Conservation (phyloP, 2,797 vertebrate species). For the Psittacula derbiana region DNA sequence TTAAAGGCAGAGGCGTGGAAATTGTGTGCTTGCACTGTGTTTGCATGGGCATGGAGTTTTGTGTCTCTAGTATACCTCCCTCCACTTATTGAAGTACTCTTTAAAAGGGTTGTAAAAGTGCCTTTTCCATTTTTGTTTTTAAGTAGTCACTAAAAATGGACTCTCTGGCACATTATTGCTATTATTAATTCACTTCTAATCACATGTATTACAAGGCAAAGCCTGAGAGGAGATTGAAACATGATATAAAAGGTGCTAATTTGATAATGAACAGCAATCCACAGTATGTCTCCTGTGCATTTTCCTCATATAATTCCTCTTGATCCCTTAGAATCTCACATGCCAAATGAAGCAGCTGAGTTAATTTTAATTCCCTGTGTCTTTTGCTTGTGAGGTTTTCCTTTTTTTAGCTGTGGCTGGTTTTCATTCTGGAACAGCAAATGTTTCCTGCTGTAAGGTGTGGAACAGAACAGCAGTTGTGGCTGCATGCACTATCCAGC, state of each 20-base stretch:
- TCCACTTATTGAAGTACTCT: neutral
- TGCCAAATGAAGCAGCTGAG: slow-evolving; percentile 2
- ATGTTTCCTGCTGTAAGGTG: neutral
- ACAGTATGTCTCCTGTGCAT: neutral
- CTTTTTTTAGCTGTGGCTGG: neutral
- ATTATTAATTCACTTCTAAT: slow-evolving; percentile 33
- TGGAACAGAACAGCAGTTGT: neutral
- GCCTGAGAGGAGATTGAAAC: slow-evolving; percentile 13
- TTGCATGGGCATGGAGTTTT: neutral
- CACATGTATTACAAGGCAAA: neutral
- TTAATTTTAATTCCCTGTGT: neutral
- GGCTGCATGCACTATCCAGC: neutral
- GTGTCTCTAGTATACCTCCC: neutral
- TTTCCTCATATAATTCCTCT: slow-evolving; percentile 31
- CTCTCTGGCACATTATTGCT: neutral
- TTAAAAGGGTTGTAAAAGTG: neutral
- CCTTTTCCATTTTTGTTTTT: neutral
- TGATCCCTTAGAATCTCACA: neutral
- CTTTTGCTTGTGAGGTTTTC: neutral
- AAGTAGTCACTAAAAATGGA: neutral
- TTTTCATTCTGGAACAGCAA: neutral
- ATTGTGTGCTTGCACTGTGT: neutral
- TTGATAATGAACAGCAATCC: neutral
- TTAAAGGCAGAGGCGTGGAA: neutral
- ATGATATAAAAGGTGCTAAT: slow-evolving; percentile 17